Evolutionary conservation across 2,888 invertebrate species (phyloP).

Genomic region (Rhaphigaster nebulosa): DNA sequence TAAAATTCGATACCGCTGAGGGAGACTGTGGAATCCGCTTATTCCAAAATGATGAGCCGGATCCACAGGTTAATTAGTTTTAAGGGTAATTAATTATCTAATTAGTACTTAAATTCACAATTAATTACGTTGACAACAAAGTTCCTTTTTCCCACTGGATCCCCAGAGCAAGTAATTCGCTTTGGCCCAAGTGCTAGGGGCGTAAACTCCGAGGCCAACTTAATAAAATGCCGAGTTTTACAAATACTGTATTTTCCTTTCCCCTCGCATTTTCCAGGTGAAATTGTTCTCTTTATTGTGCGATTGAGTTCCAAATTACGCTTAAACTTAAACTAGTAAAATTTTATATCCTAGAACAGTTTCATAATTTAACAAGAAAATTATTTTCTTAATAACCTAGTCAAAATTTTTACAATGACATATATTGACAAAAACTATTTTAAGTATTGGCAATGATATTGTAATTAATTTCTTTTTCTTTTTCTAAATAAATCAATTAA

Average conservation of each 20-base stretch:
- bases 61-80: slow-evolving; percentile 53
- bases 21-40: neutral
- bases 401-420: no score
- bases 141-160: slow-evolving; percentile 45
- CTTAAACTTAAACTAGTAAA: neutral
- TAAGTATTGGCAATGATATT: no score
- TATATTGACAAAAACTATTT: no score
- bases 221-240: neutral
- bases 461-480: no score
- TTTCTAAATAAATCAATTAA: no score
- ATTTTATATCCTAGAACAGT: no score
- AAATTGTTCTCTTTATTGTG: neutral
- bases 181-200: neutral
- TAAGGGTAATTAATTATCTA: slow-evolving; percentile 50
- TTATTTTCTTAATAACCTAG: no score
- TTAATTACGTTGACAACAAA: slow-evolving; percentile 51
- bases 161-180: neutral
- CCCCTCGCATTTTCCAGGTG: neutral
- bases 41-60: neutral
- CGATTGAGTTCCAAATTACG: neutral
- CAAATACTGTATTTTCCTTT: slow-evolving; percentile 1
- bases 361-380: no score
- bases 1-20: slow-evolving; percentile 21
- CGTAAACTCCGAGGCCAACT: slow-evolving; percentile 19
- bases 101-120: slow-evolving; percentile 53